Percentiles rank a stretch among this genome's conserved stretches.
Evolutionary conservation across 2,888 invertebrate species (phyloP).

Genomic region (Hesperia comma): DNA sequence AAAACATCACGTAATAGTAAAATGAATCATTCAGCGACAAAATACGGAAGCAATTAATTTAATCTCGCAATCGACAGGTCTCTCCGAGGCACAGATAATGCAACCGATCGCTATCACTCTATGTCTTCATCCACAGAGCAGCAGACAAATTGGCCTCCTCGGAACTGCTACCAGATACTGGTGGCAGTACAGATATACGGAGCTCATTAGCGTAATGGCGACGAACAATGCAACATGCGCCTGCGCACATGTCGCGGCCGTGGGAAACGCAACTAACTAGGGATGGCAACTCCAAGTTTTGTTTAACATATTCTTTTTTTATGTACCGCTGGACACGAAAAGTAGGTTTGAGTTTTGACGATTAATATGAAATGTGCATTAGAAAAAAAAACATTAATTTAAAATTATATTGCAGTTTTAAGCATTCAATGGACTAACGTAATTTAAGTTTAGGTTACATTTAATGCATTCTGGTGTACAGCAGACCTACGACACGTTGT

Average conservation of each 20-base stretch:
- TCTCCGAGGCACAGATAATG: neutral
- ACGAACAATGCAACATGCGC: slow-evolving; percentile 49
- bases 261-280: slow-evolving; percentile 50
- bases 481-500: neutral
- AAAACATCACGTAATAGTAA: neutral
- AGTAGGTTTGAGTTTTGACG: too few species aligned
- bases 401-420: too few species aligned
- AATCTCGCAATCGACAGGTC: slow-evolving; percentile 8
- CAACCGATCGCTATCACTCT: neutral
- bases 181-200: neutral
- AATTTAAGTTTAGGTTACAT: too few species aligned
- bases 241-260: slow-evolving; percentile 56
- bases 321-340: too few species aligned
- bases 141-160: slow-evolving; percentile 23
- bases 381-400: too few species aligned
- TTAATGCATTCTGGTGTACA: too few species aligned
- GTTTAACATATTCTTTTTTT: neutral
- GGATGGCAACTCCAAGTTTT: slow-evolving; percentile 3
- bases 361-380: too few species aligned
- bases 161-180: slow-evolving; percentile 22
- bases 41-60: slow-evolving; percentile 29
- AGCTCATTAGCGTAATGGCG: slow-evolving; percentile 40
- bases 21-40: neutral
- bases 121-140: neutral
- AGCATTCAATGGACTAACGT: too few species aligned